A percentile compares a stretch with the other conserved stretches of the same genome.
phyloP scores from a whole-genome alignment of 2,888 invertebrate genomes.

The Ariolimax columbianus region DNA sequence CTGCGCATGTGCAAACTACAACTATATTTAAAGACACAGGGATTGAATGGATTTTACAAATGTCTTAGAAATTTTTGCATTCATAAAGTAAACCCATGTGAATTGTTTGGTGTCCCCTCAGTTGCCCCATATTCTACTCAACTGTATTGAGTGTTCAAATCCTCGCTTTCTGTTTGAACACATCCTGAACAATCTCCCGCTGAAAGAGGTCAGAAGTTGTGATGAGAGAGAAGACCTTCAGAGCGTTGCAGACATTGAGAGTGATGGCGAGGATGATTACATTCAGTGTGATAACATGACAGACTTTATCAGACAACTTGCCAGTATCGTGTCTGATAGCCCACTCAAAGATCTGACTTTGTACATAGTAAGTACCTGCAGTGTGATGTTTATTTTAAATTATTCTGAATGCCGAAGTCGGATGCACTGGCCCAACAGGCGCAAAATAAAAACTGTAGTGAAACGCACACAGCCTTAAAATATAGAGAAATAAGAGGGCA shows the following conservation, averaged over 20 bases:
- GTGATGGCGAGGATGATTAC: constrained; percentile 53
- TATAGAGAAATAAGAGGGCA: too few species aligned
- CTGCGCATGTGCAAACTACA: too few species aligned
- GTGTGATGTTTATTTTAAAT: neutral
- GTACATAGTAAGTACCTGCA: constrained; percentile 70
- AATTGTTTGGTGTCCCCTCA: too few species aligned
- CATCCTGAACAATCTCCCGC: constrained; percentile 84
- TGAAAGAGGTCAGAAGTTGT: constrained; percentile 30
- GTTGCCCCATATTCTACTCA: constrained; percentile 82
- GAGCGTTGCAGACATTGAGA: neutral
- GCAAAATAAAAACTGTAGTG: too few species aligned
- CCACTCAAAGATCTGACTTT: constrained; percentile 65
- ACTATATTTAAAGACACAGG: too few species aligned
- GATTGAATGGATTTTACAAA: too few species aligned
- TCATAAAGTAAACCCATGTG: neutral
- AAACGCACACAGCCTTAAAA: too few species aligned
- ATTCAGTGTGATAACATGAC: constrained; percentile 77
- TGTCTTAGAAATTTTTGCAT: neutral
- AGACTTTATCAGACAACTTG: constrained; percentile 73
- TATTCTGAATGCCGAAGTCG: too few species aligned
- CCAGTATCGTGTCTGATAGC: constrained; percentile 29
- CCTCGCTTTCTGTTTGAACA: constrained; percentile 87
- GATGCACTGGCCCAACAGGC: too few species aligned
- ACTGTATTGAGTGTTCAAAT: constrained; percentile 90
- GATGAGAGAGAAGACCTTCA: neutral